Evolutionary conservation across 1,140 invertebrate species (phyloP).

Genomic region (Eueides isabella): DNA sequence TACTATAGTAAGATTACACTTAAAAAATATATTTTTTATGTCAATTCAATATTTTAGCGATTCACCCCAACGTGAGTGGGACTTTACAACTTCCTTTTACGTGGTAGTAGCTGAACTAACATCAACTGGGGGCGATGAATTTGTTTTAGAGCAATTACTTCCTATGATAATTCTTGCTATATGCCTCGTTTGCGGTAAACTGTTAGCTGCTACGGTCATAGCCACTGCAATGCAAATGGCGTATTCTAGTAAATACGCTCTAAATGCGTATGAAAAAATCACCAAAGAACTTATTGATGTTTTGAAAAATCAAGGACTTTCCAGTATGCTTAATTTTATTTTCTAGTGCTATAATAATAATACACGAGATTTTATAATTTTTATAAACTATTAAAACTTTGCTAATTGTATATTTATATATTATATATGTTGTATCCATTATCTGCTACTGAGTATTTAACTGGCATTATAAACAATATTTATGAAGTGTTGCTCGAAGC

Average conservation of each 20-base stretch:
- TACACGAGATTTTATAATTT: too few species aligned
- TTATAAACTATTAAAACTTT: too few species aligned
- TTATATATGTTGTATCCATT: too few species aligned
- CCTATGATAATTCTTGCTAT: slow-evolving; percentile 60
- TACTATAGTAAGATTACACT: too few species aligned
- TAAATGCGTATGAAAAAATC: slow-evolving; percentile 66
- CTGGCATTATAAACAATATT: too few species aligned
- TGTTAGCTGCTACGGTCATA: slow-evolving; percentile 63
- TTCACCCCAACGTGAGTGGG: slow-evolving; percentile 58
- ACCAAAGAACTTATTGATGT: slow-evolving; percentile 67
- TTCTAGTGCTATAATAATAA: neutral
- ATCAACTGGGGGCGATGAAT: slow-evolving; percentile 67
- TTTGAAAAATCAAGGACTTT: slow-evolving; percentile 72
- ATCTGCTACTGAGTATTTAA: too few species aligned
- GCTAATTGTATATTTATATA: too few species aligned
- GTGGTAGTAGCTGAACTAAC: slow-evolving; percentile 63
- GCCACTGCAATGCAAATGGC: slow-evolving; percentile 67
- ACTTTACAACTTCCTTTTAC: slow-evolving; percentile 67
- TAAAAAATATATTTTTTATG: too few species aligned
- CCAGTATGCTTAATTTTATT: slow-evolving; percentile 47
- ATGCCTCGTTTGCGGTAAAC: slow-evolving; percentile 62
- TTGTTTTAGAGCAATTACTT: slow-evolving; percentile 53
- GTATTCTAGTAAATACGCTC: slow-evolving; percentile 64
- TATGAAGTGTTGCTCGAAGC: too few species aligned
- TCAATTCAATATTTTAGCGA: slow-evolving; percentile 50